Percentiles rank a stretch among this genome's conserved stretches.
Evolutionary conservation across 2,113 vertebrate species (phyloP).

Genomic region (Cepphus grylle): DNA sequence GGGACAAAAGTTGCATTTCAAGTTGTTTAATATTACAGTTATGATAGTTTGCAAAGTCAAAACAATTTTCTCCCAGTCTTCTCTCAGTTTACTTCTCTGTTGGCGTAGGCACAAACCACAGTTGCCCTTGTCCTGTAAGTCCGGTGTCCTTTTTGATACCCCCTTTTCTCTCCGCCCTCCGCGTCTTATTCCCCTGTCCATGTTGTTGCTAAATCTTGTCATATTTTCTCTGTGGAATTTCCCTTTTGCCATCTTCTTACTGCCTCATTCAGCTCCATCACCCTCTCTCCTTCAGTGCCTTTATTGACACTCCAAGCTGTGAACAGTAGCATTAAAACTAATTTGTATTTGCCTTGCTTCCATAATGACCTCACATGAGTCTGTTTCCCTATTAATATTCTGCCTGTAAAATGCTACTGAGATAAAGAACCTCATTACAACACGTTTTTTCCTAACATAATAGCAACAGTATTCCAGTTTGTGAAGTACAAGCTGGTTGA

Average conservation of each 20-base stretch:
- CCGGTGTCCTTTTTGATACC: not conserved
- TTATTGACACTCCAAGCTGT: not conserved
- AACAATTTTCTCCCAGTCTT: not conserved
- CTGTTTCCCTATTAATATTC: not conserved
- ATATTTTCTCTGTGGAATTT: not conserved
- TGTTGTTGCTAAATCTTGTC: not conserved
- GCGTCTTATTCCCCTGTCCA: not conserved
- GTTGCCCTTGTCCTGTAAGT: not conserved
- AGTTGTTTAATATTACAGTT: not conserved
- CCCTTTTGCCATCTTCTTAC: not conserved
- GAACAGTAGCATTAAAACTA: not conserved
- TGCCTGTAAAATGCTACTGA: not conserved
- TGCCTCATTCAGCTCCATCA: not conserved
- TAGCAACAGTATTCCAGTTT: not conserved
- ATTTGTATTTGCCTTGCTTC: constrained; percentile 1
- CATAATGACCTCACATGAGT: not conserved
- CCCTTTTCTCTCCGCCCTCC: not conserved
- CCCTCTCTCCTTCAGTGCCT: not conserved
- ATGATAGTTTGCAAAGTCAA: not conserved
- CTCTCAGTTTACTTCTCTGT: not conserved
- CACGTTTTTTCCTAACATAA: not conserved
- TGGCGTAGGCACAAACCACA: not conserved
- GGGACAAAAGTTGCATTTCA: not conserved
- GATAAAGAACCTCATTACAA: not conserved
- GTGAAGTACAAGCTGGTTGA: not conserved